phyloP scores from a whole-genome alignment of 2,113 vertebrate species.

The Tinamus guttatus region DNA sequence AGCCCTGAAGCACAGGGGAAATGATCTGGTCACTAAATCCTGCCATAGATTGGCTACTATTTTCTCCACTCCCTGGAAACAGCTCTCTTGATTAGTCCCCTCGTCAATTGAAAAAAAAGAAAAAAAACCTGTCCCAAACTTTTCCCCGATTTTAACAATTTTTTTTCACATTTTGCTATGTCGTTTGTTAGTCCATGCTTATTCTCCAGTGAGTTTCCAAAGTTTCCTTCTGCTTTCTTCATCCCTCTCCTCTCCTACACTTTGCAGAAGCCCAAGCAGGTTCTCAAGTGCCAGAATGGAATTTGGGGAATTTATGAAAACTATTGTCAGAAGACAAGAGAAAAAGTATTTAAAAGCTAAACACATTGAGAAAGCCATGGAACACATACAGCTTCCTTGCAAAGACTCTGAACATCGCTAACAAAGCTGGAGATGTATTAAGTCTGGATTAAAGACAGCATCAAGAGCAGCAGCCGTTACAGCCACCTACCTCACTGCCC shows the following conservation, averaged over 20 bases:
- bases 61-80: not conserved
- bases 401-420: not conserved
- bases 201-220: not conserved
- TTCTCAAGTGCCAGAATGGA: not conserved
- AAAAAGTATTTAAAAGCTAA: not conserved
- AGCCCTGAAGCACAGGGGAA: not conserved
- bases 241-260: not conserved
- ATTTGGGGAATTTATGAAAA: not conserved
- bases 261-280: not conserved
- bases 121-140: not conserved
- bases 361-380: not conserved
- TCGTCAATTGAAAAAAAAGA: accelerated
- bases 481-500: slow-evolving; percentile 82
- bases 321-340: not conserved
- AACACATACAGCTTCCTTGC: not conserved
- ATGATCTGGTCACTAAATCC: not conserved
- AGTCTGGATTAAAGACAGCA: not conserved
- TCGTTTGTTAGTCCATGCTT: not conserved
- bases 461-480: not conserved
- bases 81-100: not conserved
- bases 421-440: not conserved
- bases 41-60: not conserved
- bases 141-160: not conserved
- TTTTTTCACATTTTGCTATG: not conserved
- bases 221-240: not conserved